Conservation (phyloP, 2,113 vertebrate genomes). For the Muntiacus reevesi region DNA sequence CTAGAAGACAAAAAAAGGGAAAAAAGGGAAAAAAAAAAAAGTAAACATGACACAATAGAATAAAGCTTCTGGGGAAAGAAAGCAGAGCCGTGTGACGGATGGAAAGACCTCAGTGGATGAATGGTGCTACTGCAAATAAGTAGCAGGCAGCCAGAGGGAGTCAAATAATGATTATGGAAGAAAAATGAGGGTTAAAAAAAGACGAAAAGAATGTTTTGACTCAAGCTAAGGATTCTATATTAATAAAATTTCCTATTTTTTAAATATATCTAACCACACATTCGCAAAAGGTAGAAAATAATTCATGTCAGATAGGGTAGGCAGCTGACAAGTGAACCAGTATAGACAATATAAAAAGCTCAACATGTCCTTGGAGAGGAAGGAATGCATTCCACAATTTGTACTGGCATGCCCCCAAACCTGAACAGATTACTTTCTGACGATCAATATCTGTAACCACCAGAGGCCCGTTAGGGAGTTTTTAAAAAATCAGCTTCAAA, state of each 20-base stretch:
- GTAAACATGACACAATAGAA: slow-evolving; percentile 84
- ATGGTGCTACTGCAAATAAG: slow-evolving; percentile 89
- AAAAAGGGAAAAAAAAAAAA: slow-evolving; percentile 61
- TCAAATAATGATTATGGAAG: slow-evolving; percentile 87
- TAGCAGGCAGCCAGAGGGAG: slow-evolving; percentile 87
- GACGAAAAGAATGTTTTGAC: slow-evolving; percentile 73
- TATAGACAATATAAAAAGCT: slow-evolving; percentile 80
- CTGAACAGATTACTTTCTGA: slow-evolving; percentile 91
- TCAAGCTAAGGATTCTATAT: slow-evolving; percentile 72
- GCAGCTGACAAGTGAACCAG: slow-evolving; percentile 76
- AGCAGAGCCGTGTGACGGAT: slow-evolving; percentile 90
- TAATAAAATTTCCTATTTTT: slow-evolving; percentile 52
- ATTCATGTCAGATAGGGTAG: slow-evolving; percentile 67
- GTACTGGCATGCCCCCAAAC: slow-evolving; percentile 90
- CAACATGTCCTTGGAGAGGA: slow-evolving; percentile 83
- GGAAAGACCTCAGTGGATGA: slow-evolving; percentile 93
- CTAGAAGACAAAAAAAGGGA: slow-evolving; percentile 68
- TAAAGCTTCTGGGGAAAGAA: slow-evolving; percentile 85
- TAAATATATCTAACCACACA: slow-evolving; percentile 65
- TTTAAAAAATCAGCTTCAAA: slow-evolving; percentile 79
- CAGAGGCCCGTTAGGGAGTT: slow-evolving; percentile 88
- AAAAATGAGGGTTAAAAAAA: slow-evolving; percentile 86
- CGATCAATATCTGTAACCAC: slow-evolving; percentile 92
- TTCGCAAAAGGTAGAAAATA: slow-evolving; percentile 62
- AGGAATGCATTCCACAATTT: slow-evolving; percentile 81